Base-by-base conservation (phyloP, 2,797 vertebrate species). In the Enteromius treurensis region DNA sequence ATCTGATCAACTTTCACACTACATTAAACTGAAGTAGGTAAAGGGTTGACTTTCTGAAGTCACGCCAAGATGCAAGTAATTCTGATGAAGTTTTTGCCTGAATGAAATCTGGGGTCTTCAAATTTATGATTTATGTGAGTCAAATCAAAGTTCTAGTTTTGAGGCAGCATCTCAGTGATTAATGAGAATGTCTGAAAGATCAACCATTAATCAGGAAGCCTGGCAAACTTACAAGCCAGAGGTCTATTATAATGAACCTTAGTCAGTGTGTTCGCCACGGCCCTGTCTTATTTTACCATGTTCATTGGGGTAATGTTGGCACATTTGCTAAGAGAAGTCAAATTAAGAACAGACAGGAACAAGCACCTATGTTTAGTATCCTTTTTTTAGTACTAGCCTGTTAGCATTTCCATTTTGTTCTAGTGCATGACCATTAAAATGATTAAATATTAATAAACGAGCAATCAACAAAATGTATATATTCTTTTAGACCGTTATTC, bases 41-140 rank as follows among this genome's bases (percentile, higher is more conserved):
- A 47, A 15, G 29, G 8, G 49, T 51, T 77, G 53, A 77, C n/a
- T 77, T 15, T 49, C 64, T 65, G 2, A 23, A n/a, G 62, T 34
- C 21, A 68, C 47, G 58, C n/a, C 40, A 70, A 70, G n/a, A 70
- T 5, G 14, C 7, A 17, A 67, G 19, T 32, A 23, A 51, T 49
- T n/a, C 26, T n/a, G 14, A 34, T 15, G 13, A 53, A 53, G 64
- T 53, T 40, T 79, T 53, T 34, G 60, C 70, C 47, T 2, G 32
- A 67, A 37, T 79, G 2, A 73, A 32, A 21, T 68, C 29, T 7
- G 6, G 40, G 17, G 32, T 68, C 11, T 77, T 45, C 8, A 47
- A 77, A 77, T 62, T 1, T 19, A 77, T 77, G 40, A 77, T 37
- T 79, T 23, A 68, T 68, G 21, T 68, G 55, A 77, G 34, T 70